Evolutionary conservation across 2,113 vertebrate genomes (phyloP).

Genomic region (Mesitornis unicolor): DNA sequence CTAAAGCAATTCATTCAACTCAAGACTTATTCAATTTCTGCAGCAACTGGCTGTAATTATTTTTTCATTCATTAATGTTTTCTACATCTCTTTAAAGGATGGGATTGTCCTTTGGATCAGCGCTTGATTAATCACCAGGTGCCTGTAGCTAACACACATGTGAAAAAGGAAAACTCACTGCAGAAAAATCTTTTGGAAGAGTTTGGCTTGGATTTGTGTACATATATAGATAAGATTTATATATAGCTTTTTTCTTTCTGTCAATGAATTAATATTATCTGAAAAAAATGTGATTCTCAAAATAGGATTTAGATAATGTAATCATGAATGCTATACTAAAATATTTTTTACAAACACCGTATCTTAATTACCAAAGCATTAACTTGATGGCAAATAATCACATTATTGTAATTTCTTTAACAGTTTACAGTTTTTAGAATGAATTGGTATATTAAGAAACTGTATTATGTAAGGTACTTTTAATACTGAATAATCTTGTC

Average conservation of each 20-base stretch:
- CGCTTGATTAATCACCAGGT: background rate
- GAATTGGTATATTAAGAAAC: background rate
- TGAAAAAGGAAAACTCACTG: background rate
- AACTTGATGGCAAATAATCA: background rate
- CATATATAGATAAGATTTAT: background rate
- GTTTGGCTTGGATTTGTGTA: background rate
- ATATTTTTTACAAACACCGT: background rate
- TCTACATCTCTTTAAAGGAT: background rate
- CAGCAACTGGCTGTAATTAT: background rate
- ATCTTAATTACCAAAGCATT: background rate
- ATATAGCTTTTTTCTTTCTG: background rate
- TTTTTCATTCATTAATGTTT: conserved; percentile 15
- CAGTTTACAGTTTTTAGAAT: background rate
- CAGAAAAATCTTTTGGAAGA: background rate
- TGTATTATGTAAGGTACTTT: background rate
- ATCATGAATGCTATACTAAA: background rate
- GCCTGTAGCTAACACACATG: background rate
- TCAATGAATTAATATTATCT: background rate
- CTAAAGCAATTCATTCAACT: background rate
- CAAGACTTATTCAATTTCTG: background rate
- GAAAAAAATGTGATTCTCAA: background rate
- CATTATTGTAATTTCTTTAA: background rate
- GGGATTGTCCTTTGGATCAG: background rate
- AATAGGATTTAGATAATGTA: background rate
- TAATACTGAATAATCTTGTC: background rate